Evolutionary conservation across 2,888 invertebrate genomes (phyloP).

Genomic region (Troides aeacus): DNA sequence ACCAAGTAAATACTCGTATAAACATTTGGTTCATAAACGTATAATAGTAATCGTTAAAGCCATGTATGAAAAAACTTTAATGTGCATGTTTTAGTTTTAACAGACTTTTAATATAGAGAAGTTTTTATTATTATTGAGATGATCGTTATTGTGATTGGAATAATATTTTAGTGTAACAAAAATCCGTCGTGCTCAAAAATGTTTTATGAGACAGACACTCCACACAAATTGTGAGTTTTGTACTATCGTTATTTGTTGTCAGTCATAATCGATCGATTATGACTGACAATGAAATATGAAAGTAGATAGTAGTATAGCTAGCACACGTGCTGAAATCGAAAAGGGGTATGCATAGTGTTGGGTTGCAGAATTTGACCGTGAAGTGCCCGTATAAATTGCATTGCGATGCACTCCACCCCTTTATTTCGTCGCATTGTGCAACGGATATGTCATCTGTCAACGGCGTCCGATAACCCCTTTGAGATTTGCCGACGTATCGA

Average conservation of each 20-base stretch:
- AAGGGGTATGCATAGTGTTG: slow-evolving; percentile 62
- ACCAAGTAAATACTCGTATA: no score
- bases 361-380: slow-evolving; percentile 65
- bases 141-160: no score
- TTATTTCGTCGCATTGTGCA: slow-evolving; percentile 69
- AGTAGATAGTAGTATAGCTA: slow-evolving; percentile 19
- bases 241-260: no score
- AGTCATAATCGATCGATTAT: slow-evolving; percentile 27
- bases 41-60: no score
- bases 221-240: not conserved
- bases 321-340: slow-evolving; percentile 62
- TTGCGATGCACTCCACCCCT: slow-evolving; percentile 74
- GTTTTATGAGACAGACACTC: not conserved
- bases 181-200: not conserved
- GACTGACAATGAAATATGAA: slow-evolving; percentile 15
- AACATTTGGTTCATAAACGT: no score
- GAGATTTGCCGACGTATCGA: slow-evolving; percentile 58
- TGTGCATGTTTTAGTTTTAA: no score
- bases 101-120: no score
- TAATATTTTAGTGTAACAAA: no score
- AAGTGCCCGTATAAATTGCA: slow-evolving; percentile 77
- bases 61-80: no score
- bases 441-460: slow-evolving; percentile 72
- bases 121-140: no score
- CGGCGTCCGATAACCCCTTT: slow-evolving; percentile 58